Evolutionary conservation across 2,797 vertebrate genomes (phyloP).

Genomic region (Sebastes goodei): DNA sequence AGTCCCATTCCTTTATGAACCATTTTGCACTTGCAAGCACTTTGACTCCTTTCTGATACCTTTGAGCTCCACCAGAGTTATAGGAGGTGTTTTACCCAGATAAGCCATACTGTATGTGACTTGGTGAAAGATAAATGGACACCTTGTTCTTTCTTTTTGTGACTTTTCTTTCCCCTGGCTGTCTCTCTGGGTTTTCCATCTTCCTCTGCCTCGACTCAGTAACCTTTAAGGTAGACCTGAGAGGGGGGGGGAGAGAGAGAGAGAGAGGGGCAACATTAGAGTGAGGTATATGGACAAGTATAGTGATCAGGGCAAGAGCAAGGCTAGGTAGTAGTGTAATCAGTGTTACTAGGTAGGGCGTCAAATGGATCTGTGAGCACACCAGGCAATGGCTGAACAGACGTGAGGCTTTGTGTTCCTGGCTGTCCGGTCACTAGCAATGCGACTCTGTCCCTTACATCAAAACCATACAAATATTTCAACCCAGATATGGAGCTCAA

Average conservation of each 20-base stretch:
- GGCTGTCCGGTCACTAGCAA: not conserved
- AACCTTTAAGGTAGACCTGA: constrained; percentile 58
- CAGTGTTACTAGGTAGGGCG: not conserved
- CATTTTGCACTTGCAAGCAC: constrained; percentile 43
- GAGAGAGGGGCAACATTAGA: not conserved
- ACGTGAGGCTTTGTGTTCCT: not conserved
- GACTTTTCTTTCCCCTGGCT: constrained; percentile 32
- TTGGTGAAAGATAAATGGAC: constrained; percentile 61
- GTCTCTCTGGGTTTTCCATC: constrained; percentile 62
- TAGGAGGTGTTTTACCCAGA: constrained; percentile 52
- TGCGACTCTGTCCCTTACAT: not conserved
- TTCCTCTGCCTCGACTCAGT: constrained; percentile 57
- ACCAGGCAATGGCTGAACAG: not conserved
- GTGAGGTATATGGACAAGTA: not conserved
- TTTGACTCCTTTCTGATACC: constrained; percentile 38
- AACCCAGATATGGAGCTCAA: not conserved
- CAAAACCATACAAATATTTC: not conserved
- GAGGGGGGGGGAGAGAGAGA: not conserved
- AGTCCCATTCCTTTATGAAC: constrained; percentile 46
- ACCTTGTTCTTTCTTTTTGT: constrained; percentile 47
- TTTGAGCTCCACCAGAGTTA: constrained; percentile 45
- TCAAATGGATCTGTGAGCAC: constrained; percentile 4
- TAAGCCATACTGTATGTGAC: constrained; percentile 46
- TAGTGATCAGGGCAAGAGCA: constrained; percentile 10
- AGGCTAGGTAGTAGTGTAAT: constrained; percentile 9